Percentiles rank a stretch among this genome's conserved stretches.
phyloP scores from a whole-genome alignment of 2,113 vertebrate species.

The Orycteropus afer region DNA sequence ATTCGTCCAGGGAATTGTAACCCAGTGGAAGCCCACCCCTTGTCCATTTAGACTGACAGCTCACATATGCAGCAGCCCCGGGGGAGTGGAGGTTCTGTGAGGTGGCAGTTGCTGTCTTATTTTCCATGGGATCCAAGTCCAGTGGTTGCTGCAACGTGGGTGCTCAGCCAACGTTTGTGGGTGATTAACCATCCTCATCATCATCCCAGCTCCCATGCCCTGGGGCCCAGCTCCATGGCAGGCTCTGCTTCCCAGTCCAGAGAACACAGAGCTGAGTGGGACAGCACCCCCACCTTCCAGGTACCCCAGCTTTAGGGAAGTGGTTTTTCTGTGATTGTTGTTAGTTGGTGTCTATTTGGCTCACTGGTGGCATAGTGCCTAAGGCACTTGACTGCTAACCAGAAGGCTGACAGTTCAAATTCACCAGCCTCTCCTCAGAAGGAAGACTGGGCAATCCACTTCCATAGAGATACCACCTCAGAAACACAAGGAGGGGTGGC shows the following conservation, averaged over 20 bases:
- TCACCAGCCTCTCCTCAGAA: too few relatives aligned
- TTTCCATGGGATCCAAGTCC: background rate
- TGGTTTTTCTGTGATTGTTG: too few relatives aligned
- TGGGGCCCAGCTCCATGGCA: background rate
- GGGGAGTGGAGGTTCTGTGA: rapidly evolving
- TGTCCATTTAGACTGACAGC: rapidly evolving
- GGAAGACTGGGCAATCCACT: too few relatives aligned
- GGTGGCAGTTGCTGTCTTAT: rapidly evolving
- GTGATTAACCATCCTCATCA: background rate
- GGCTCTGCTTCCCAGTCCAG: rapidly evolving
- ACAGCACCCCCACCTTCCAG: background rate
- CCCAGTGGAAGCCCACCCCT: background rate
- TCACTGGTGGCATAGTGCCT: too few relatives aligned
- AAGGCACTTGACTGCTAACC: too few relatives aligned
- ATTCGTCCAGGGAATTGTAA: background rate
- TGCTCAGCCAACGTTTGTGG: background rate
- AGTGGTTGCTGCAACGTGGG: rapidly evolving
- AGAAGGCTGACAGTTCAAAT: too few relatives aligned
- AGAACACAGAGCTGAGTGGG: background rate
- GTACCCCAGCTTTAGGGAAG: background rate
- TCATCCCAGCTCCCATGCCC: background rate
- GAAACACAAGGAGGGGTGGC: too few relatives aligned
- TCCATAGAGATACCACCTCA: too few relatives aligned
- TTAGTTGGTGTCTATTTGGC: too few relatives aligned
- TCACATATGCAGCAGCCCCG: too few relatives aligned